phyloP scores from a whole-genome alignment of 2,113 vertebrate genomes.

The Xiphophorus couchianus region DNA sequence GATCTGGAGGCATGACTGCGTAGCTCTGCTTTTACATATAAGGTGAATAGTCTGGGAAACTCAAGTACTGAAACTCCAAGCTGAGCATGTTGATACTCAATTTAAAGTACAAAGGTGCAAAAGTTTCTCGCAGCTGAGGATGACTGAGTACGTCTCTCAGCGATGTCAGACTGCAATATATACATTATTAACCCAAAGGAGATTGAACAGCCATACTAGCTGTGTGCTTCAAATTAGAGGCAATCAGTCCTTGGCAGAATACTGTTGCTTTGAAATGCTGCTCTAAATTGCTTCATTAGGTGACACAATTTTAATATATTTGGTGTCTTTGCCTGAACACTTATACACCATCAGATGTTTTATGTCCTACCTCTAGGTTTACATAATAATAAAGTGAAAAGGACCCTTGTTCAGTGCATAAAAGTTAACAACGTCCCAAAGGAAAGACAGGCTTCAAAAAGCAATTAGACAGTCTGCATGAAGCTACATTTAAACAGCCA shows the following conservation, averaged over 20 bases:
- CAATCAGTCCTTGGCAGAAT: background rate
- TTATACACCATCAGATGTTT: slow-evolving; percentile 50
- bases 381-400: slow-evolving; percentile 41
- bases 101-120: background rate
- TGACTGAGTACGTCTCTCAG: background rate
- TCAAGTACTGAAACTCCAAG: background rate
- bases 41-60: slow-evolving; percentile 6
- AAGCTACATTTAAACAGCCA: slow-evolving; percentile 55
- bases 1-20: background rate
- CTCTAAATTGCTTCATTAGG: slow-evolving; percentile 17
- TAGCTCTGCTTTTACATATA: slow-evolving; percentile 1
- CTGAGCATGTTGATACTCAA: background rate
- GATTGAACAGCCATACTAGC: background rate
- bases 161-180: background rate
- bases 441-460: slow-evolving; percentile 57
- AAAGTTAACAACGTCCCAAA: slow-evolving; percentile 64
- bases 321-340: slow-evolving; percentile 17
- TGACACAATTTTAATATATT: slow-evolving; percentile 17
- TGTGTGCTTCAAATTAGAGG: background rate
- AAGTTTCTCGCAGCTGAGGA: background rate
- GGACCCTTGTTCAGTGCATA: slow-evolving; percentile 48
- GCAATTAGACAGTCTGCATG: slow-evolving; percentile 63
- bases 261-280: background rate
- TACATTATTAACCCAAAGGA: background rate
- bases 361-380: slow-evolving; percentile 48